phyloP scores from a whole-genome alignment of 2,113 vertebrate species.

The Pedetes capensis region DNA sequence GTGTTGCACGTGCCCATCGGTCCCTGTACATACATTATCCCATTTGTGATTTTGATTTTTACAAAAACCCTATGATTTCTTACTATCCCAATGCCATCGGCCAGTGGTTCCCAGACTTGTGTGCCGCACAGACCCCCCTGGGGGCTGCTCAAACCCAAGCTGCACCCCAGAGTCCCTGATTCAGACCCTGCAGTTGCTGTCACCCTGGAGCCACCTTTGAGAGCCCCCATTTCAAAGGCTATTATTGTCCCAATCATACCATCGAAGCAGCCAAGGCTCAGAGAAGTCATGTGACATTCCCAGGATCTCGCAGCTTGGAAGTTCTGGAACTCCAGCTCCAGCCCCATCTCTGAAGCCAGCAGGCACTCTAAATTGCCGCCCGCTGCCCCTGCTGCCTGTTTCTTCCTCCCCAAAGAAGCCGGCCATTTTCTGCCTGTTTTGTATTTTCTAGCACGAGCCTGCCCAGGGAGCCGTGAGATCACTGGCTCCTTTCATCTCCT shows the following conservation, averaged over 20 bases:
- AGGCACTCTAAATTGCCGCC: not conserved
- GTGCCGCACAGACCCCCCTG: not conserved
- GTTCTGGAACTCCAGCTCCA: fast-evolving
- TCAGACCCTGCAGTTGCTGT: not conserved
- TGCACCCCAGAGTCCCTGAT: not conserved
- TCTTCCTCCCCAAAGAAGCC: conserved; percentile 55
- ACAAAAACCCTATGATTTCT: not conserved
- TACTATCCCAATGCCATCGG: not conserved
- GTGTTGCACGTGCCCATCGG: not conserved
- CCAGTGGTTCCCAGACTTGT: not conserved
- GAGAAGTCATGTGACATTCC: not conserved
- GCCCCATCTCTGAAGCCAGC: not conserved
- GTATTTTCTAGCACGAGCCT: not conserved
- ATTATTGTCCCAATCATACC: not conserved
- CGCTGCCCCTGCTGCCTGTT: not conserved
- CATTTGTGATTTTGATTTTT: not conserved
- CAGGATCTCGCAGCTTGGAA: not conserved
- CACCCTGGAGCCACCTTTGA: not conserved
- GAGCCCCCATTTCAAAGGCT: not conserved
- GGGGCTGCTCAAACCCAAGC: not conserved
- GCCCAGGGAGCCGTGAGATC: conserved; percentile 51
- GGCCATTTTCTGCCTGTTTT: conserved; percentile 31
- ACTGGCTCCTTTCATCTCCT: conserved; percentile 63
- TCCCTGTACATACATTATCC: not conserved
- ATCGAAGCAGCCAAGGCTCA: not conserved